Conservation (phyloP, 2,797 vertebrate genomes). For the Peromyscus melanophrys region DNA sequence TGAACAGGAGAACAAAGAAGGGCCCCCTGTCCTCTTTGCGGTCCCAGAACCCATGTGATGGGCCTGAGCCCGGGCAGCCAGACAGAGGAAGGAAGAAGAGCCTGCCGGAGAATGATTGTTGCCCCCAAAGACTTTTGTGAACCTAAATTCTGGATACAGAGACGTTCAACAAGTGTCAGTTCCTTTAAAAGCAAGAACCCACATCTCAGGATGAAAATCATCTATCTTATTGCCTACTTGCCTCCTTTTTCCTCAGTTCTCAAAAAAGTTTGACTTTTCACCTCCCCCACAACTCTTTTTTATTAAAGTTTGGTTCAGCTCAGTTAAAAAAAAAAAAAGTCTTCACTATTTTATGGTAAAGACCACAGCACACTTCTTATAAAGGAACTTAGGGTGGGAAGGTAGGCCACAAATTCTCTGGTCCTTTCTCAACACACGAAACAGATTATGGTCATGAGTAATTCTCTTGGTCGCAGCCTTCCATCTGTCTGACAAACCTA, state of each 20-base stretch:
- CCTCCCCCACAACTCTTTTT: not conserved
- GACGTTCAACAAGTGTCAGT: not conserved
- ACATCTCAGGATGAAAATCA: not conserved
- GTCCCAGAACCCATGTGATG: not conserved
- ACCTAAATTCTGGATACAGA: not conserved
- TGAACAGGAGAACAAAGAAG: not conserved
- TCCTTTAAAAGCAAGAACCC: not conserved
- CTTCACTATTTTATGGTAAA: not conserved
- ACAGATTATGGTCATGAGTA: not conserved
- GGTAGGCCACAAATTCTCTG: not conserved
- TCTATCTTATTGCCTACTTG: not conserved
- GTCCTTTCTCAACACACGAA: constrained; percentile 1
- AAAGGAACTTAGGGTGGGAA: not conserved
- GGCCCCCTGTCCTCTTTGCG: not conserved
- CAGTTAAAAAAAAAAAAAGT: too few species aligned
- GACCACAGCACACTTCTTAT: not conserved
- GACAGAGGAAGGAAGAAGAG: not conserved
- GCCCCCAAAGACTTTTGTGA: not conserved
- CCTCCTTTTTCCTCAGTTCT: not conserved
- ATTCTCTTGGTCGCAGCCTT: not conserved
- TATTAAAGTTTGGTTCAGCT: not conserved
- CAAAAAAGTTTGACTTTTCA: not conserved
- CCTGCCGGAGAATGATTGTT: not conserved
- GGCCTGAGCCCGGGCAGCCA: too few species aligned
- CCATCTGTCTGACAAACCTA: constrained; percentile 12